Evolutionary conservation across 2,113 vertebrate genomes (phyloP), one percentile per base, ranked within the genome.

Genomic region (Oenanthe oenanthe): DNA sequence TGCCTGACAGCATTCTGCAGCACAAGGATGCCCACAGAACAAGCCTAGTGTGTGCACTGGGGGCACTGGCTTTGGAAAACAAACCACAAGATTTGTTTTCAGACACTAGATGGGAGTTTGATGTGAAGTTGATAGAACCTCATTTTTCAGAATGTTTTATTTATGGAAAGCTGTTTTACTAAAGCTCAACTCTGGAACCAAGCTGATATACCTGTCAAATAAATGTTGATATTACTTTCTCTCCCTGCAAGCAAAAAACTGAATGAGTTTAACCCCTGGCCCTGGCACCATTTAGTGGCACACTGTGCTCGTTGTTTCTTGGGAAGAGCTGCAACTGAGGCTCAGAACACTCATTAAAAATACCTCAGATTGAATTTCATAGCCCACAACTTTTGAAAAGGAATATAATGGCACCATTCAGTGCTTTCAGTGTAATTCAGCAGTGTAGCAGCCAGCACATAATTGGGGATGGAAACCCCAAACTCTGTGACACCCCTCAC

Each of bases 381-480:
- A 95, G 95, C 67, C 84, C 85, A 76, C 57, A 63, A 80, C 91
- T 96, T 96, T 71, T 38, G 89, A 92, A 91, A 54, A 70, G 32
- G 62, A 88, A 56, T 90, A 98, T 97, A 98, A 98, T 96, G 88
- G 93, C 66, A 68, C 95, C 95, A 98, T 98, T 98, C 96, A 98
- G 93, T 67, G 58, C 54, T 60, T 53, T 28, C 28, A 11, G 92
- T 40, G 78, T 74, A 94, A 95, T 60, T 88, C 73, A 76, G 73
- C 67, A 89, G 68, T 0, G 0, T 9, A 50, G 57, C 65, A 96
- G 92, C 83, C 91, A 82, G 57, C 0, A 1, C 0, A 4, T 91
- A 96, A 80, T 22, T 51, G 50, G 76, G 70, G 45, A 95, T 73
- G 54, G 85, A 94, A 83, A 82, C 16, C 42, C 70, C 90, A 89